Evolutionary conservation across 2,888 invertebrate genomes (phyloP), one percentile per base, ranked within the genome.

Genomic region (Caprella mutica): DNA sequence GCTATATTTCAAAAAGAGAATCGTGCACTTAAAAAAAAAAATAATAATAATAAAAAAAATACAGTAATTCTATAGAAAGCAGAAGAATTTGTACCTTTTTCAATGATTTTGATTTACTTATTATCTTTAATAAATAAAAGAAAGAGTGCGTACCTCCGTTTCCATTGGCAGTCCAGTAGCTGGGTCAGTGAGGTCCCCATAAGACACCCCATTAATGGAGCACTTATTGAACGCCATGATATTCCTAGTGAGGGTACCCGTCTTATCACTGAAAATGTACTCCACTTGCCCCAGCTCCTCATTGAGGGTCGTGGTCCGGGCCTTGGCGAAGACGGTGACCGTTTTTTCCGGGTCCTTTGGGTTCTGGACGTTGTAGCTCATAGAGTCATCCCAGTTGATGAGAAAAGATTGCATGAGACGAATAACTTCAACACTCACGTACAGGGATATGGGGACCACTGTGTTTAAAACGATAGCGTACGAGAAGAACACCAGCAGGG

Each of bases 191-290:
- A 89, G 78, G 73, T 97, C 94, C 21, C 98, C 98, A 74, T 92
- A 98, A 57, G 85, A 81, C 67, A 83, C 81, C 5, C 91, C 94
- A 67, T 84, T 86, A 67, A 98, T 92, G 65, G 96, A 91, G 74
- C 96, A 96, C 77, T 97, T 97, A 76, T 97, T 97, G 75, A 98
- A 98, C 56, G 94, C 91, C 98, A 98, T 98, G 68, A 98, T 94
- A 74, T 98, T 98, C 75, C 78, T 94, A 27, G 98, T 98, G 58
- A 98, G 78, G 14, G 98, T 98, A 69, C 98, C 98, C 64, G 98
- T 98, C 78, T 98, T 98, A 75, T 98, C 98, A 51, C 94, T 94
- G 78, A 98, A 98, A 72, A 98, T 87, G 76, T 98, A 98, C 75
- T 98, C 93, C 70, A 98, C 96, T 78, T 97, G 94, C 67, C 96